Evolutionary conservation across 2,888 invertebrate species (phyloP), one percentile per base, ranked within the genome.

Genomic region (Dryococelus australis): DNA sequence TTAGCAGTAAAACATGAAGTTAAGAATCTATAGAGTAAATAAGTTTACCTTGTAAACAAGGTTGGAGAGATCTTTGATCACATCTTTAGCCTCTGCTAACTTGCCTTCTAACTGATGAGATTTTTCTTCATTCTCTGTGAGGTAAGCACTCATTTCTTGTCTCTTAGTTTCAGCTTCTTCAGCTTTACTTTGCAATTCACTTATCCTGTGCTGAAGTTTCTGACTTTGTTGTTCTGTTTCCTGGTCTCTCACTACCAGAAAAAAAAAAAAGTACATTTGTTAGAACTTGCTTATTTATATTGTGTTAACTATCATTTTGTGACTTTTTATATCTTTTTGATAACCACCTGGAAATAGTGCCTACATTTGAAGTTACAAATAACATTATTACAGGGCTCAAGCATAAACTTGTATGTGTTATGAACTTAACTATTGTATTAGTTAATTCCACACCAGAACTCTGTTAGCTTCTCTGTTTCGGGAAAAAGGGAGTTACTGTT

Each of bases 111-210:
- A 43, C 28, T 35, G 16, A 6, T 13, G 83, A 83, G 24, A 20
- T 90, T 95, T 94, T 87, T 96, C 96, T 91, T 97, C 97, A 0
- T 97, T 93, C 89, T 97, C 96, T 0, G 96, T 96, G 10, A 97
- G 95, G 90, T 97, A 96, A 0, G 99, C 99, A 91, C 99, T 98
- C 0, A 97, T 97, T 92, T 99, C 99, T 90, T 99, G 98, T 90
- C 97, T 96, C 85, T 97, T 97, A 0, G 97, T 96, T 87, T 98
- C 95, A 5, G 98, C 97, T 88, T 96, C 97, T 91, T 99, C 99
- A 85, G 99, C 92, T 91, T 98, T 98, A 88, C 95, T 95, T 90
- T 96, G 96, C 89, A 98, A 93, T 90, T 98, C 97, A 88, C 96
- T 95, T 0, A 96, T 93, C 87, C 94, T 65, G 65, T 8, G 65